phyloP scores from a whole-genome alignment of 1,140 invertebrate genomes.

The Sesamia nonagrioides region DNA sequence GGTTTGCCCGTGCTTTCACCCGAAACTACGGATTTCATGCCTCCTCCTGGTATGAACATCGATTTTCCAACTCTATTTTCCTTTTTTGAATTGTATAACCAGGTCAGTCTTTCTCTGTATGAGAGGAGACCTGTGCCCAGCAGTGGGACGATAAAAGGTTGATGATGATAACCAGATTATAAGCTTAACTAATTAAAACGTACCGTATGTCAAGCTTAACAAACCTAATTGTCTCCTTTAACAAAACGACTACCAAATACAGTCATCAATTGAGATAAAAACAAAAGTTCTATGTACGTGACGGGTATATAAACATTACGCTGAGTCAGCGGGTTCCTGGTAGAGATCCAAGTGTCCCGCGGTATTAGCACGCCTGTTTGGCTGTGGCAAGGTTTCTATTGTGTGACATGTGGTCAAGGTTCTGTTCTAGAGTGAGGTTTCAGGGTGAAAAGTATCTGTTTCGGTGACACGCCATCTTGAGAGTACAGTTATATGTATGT shows the following conservation, averaged over 20 bases:
- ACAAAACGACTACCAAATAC: not conserved
- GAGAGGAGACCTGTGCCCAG: no score
- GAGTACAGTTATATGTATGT: not conserved
- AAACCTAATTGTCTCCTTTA: slow-evolving; percentile 3
- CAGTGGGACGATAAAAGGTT: no score
- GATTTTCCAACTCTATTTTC: not conserved
- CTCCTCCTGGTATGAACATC: not conserved
- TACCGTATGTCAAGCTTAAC: not conserved
- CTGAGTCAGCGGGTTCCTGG: slow-evolving; percentile 20
- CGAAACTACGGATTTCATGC: no score
- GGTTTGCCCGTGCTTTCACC: no score
- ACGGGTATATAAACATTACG: slow-evolving; percentile 6
- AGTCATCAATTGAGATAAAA: slow-evolving; percentile 25
- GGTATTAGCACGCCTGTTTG: not conserved
- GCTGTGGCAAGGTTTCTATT: not conserved
- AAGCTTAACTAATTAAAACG: not conserved
- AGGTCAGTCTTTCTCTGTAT: not conserved
- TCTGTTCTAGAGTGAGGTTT: not conserved
- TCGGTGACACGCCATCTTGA: not conserved
- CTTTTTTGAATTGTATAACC: not conserved
- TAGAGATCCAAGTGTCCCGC: not conserved
- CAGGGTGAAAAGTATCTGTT: not conserved
- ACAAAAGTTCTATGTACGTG: slow-evolving; percentile 14
- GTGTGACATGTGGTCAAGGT: slow-evolving; percentile 19
- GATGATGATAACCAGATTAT: no score